Evolutionary conservation across 2,113 vertebrate species (phyloP), one percentile per base, ranked within the genome.

Genomic region (Perca fluviatilis): DNA sequence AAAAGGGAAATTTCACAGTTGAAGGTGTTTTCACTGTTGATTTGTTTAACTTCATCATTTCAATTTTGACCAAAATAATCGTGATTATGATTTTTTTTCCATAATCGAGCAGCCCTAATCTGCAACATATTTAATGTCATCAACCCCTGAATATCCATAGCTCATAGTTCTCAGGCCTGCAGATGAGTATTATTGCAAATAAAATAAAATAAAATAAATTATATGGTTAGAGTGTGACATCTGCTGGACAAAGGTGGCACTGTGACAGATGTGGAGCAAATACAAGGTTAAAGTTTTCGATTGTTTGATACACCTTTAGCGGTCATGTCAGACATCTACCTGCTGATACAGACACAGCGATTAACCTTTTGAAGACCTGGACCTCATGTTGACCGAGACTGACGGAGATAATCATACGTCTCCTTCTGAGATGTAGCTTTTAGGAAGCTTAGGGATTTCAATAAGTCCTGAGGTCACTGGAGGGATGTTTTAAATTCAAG

Each of bases 171-270:
- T 46, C 23, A 56, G 43, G 6, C 10, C 43, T 50, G 50, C 14
- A 13, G 1, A 12, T 53, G 16, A 61, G 9, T 61, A 57, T 54
- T 6, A 72, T 1, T 49, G 8, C 2, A 21, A 53, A 40, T 40
- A 9, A 40, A 36, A 7, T 36, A 6, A 36, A 40, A 40, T 40
- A 2, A 40, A 43, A 43, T 33, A 6, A 11, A 43, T 11, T 11
- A 43, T 43, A 66, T 46, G 46, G 68, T 69, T 12, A 69, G 14
- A 80, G 23, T 47, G 36, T 57, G 78, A 79, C 81, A 86, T 60
- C 86, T 83, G 46, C 68, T 85, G 82, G 82, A 75, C 77, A 82
- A 46, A 66, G 18, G 36, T n/a, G 58, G 63, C 3, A 81, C 11
- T 21, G 70, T 9, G 1, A 30, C 23, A 47, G 6, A 49, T 25